Evolutionary conservation across 2,797 vertebrate genomes (phyloP), one percentile per base, ranked within the genome.

Genomic region (Chelmon rostratus): DNA sequence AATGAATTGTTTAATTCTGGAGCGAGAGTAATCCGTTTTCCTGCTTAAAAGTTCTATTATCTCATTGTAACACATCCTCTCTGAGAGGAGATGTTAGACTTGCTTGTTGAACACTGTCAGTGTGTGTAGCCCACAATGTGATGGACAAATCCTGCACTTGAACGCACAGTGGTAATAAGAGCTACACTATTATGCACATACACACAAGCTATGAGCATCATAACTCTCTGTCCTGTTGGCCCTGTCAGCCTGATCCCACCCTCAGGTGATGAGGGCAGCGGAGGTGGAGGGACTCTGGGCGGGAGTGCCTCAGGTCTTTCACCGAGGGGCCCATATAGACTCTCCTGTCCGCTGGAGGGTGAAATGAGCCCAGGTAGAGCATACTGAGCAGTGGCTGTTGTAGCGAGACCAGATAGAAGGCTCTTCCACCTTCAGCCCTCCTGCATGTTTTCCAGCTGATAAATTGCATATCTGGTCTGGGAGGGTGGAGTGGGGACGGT

Each of bases 281-380:
- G 83, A 83, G 85, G 85, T 89, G 85, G 82, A 83, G 80, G 89
- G 79, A 87, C 84, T 84, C 74, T 76, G 72, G 87, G 89, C 79
- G 86, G 90, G 89, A 93, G 87, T 63, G 89, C 91, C 88, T 89
- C 78, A 16, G 91, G 93, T 87, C 89, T 94, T 92, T 90, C 84
- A 92, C 91, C 83, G 81, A 92, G 86, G 89, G 89, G 83, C 76
- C 85, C 62, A 80, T 87, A 89, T 87, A 87, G 90, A 89, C 91
- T 92, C 92, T 82, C 83, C 92, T 94, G 93, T 88, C 86, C 75
- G 88, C 91, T 94, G 91, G 93, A 96, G 94, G 93, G 92, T 95
- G 93, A 95, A 96, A 96, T 95, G 92, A 95, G 88, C 89, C 90
- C 91, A 93, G 89, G 92, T 92, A 87, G 89, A 93, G 92, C 88